Percentiles rank a stretch among this genome's conserved stretches.
Conservation (phyloP, 1,140 invertebrate species). For the Oedothorax gibbosus region DNA sequence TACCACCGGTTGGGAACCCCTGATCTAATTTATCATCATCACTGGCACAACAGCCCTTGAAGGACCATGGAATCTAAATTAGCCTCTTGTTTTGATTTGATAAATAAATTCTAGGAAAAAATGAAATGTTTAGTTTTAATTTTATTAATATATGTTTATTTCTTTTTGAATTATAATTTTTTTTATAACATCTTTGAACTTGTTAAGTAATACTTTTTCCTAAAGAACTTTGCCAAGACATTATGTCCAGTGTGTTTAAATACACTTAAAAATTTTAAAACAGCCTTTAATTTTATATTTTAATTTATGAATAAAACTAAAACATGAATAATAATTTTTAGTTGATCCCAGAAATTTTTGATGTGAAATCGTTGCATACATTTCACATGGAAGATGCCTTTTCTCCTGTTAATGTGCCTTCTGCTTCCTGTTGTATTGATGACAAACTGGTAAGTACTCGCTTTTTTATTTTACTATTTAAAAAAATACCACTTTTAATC, state of each 20-base stretch:
- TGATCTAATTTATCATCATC: no score
- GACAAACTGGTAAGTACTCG: constrained; percentile 1
- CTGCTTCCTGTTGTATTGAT: neutral
- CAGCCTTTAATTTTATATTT: neutral
- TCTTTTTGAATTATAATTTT: no score
- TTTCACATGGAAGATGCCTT: constrained; percentile 14
- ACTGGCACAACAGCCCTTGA: no score
- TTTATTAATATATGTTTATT: no score
- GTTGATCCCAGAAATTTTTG: constrained; percentile 47
- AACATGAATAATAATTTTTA: neutral
- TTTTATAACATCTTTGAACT: no score
- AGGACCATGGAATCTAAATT: no score
- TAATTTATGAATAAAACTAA: neutral
- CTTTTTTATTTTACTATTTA: neutral
- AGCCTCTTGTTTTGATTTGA: no score
- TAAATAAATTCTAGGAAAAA: no score
- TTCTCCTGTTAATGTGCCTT: neutral
- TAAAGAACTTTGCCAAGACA: no score
- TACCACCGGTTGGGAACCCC: no score
- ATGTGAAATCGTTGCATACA: constrained; percentile 16
- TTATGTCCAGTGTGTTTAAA: neutral
- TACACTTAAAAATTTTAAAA: neutral
- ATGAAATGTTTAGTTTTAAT: no score
- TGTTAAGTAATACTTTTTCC: no score
- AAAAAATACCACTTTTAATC: neutral